phyloP scores from a whole-genome alignment of 2,888 invertebrate genomes.

The Monopis laevigella region DNA sequence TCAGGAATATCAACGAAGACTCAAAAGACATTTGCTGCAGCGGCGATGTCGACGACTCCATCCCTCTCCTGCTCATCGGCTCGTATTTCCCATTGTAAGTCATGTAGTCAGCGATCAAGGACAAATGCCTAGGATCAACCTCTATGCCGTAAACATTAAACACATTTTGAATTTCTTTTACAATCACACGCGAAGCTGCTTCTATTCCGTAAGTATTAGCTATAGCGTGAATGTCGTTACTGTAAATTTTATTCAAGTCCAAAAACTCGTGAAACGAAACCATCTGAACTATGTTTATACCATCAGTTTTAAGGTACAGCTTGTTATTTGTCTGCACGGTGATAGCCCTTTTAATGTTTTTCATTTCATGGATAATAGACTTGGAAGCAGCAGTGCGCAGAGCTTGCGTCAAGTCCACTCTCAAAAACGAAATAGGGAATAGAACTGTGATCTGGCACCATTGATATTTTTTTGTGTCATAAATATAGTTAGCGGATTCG shows the following conservation, averaged over 20 bases:
- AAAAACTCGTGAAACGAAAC: conserved; percentile 81
- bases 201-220: conserved; percentile 95
- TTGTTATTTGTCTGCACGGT: conserved; percentile 74
- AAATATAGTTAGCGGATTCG: conserved; percentile 72
- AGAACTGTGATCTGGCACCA: conserved; percentile 89
- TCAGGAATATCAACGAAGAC: conserved; percentile 87
- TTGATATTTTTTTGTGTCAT: conserved; percentile 76
- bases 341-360: conserved; percentile 85
- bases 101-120: conserved; percentile 97
- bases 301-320: conserved; percentile 89
- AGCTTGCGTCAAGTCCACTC: conserved; percentile 78
- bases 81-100: conserved; percentile 91
- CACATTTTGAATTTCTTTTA: conserved; percentile 94
- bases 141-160: conserved; percentile 97
- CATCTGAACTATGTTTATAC: conserved; percentile 93
- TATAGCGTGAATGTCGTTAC: conserved; percentile 94
- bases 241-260: conserved; percentile 84
- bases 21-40: conserved; percentile 99
- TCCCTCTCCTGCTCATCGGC: conserved; percentile 90
- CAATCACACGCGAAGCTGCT: conserved; percentile 90
- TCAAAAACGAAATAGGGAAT: conserved; percentile 60
- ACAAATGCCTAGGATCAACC: conserved; percentile 93
- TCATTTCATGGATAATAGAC: conserved; percentile 82
- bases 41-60: conserved; percentile 91
- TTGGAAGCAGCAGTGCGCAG: conserved; percentile 75